Evolutionary conservation across 2,113 vertebrate genomes (phyloP), one percentile per base, ranked within the genome.

Genomic region (Notothenia coriiceps): DNA sequence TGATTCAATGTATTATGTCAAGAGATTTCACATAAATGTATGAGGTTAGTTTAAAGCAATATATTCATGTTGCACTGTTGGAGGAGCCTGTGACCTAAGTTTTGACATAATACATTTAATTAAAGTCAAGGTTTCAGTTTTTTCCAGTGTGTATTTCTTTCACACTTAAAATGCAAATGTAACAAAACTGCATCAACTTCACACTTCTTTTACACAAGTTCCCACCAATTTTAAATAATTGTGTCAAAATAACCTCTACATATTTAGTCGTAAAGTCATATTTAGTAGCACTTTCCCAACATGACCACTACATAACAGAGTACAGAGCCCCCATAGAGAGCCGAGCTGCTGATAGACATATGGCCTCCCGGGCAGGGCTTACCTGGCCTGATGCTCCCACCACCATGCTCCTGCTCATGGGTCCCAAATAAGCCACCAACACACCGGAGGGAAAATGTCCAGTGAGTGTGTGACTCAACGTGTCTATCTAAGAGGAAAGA

Each of bases 371-470:
- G 17, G 17, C 29, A 10, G 0, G 44, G 57, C 93, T 93, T 91
- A 95, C 94, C 94, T 94, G 94, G 18, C 87, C 88, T 77, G 89
- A 50, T 62, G 88, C 89, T 90, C 93, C 92, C 0, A 87, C 86
- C 83, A 88, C 91, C 90, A 91, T 94, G 81, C 71, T 86, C 79
- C 78, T 51, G 68, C 83, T 95, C 93, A 94, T 93, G 72, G 76
- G 80, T 72, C 63, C 44, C 54, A 49, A 47, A 68, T 55, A 79
- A 54, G 43, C 79, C n/a, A 1, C 46, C 18, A 33, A 64, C 77
- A 85, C 64, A 57, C 12, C 0, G 40, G 56, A 22, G 35, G 67
- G 75, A 82, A 82, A 59, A 80, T 66, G 82, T 89, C 89, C 92
- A 82, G 25, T 22, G 44, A 18, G 82, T 57, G 22, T 77, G 1